Evolutionary conservation across 2,888 invertebrate species (phyloP), one percentile per base, ranked within the genome.

Genomic region (Drosophila mercatorum): DNA sequence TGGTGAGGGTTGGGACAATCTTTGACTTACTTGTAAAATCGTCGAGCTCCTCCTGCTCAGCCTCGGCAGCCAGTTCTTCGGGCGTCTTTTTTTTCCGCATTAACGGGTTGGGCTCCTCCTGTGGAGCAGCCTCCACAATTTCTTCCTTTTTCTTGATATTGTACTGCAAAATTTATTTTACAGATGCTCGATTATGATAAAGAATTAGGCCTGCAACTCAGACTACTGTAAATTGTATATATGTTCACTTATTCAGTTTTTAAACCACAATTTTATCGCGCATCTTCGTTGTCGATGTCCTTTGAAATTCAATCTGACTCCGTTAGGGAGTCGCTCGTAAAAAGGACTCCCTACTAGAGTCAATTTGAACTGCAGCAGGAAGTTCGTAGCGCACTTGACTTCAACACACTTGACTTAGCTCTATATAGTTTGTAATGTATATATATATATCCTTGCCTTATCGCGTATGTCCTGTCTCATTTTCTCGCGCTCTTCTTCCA

Each of bases 81-180:
- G 99, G 99, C 72, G 99, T 99, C 94, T 99, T 99, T 95, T 99
- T 98, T 95, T 98, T 98, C 93, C 99, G 96, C 96, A 98, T 99
- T 91, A 99, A 94, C 63, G 98, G 97, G 93, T 98, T 98, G 90
- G 97, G 97, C 82, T 97, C 97, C 93, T 97, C 97, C 90, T 95
- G 95, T 78, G 96, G 96, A 92, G 95, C 95, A 91, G 95, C 95
- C 91, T 97, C 97, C 90, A 97, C 96, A 88, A 97, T 95, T 93
- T 98, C 98, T 93, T 98, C 98, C 93, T 97, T 98, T 95, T 99
- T 99, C 93, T 97, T 98, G 94, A 99, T 98, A 94, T 99, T 99
- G 94, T 99, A 99, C 98, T 99, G 95, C 40, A 96, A 77, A n/a
- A 56, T 40, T 66, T 44, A n/a, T 44, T 44, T 34, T 51, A 36